Evolutionary conservation across 2,888 invertebrate genomes (phyloP).

Genomic region (Synanthedon vespiformis): DNA sequence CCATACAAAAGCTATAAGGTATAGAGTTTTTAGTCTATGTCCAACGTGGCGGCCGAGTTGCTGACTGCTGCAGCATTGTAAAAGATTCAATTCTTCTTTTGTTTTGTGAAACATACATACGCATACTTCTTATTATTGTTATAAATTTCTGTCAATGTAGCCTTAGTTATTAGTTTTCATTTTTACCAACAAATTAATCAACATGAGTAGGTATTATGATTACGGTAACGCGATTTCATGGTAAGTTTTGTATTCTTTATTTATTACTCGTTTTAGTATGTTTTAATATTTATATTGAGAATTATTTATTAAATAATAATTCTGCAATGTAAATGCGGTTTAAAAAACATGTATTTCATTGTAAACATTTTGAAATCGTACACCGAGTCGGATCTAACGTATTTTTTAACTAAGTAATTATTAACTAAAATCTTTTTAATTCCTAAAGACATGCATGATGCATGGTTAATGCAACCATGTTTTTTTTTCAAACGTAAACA

Average conservation of each 20-base stretch:
- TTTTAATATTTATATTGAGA: too few species aligned
- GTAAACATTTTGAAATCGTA: too few species aligned
- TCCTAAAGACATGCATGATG: too few species aligned
- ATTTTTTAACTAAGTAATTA: too few species aligned
- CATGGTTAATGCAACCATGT: too few species aligned
- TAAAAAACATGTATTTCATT: background rate
- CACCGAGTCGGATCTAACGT: too few species aligned
- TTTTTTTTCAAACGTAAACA: too few species aligned
- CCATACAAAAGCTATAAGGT: background rate
- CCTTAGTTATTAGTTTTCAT: conserved; percentile 37
- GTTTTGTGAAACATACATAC: conserved; percentile 42
- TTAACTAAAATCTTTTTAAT: too few species aligned
- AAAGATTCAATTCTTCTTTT: conserved; percentile 40
- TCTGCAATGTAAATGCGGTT: background rate
- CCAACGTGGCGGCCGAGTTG: conserved; percentile 49
- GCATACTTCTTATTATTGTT: conserved; percentile 20
- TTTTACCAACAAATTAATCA: conserved; percentile 38
- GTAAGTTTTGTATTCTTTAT: conserved; percentile 37
- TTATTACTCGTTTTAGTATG: background rate
- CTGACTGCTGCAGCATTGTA: conserved; percentile 3
- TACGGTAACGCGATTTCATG: conserved; percentile 68
- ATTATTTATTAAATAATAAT: too few species aligned
- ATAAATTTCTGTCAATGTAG: conserved; percentile 16
- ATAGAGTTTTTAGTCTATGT: conserved; percentile 39
- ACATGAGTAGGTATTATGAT: conserved; percentile 70